These are phyloP conservation scores for Brachionus rotundiformis DNA, from an alignment of 1,140 invertebrate genomes.

Conservation along the genomic window DNA sequence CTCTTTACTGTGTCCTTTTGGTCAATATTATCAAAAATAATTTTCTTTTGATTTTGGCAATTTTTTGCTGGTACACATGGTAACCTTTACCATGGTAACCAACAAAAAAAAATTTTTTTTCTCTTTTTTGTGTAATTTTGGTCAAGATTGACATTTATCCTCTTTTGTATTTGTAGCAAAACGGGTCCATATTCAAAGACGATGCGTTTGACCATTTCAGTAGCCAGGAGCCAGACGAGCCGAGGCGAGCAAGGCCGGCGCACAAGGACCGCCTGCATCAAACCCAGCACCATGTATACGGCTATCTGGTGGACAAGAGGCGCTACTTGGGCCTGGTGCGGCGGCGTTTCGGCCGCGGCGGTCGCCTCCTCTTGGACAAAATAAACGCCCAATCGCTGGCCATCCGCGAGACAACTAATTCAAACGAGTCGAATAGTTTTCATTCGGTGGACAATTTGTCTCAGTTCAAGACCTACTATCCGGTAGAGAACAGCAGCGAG, in stretches of 20 bases:
- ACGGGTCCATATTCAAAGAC: conserved; percentile 46
- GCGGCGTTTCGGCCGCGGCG: conserved; percentile 19
- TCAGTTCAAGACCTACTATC: background rate
- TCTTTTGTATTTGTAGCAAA: too few species aligned
- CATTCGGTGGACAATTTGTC: conserved; percentile 9
- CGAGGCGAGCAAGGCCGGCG: background rate
- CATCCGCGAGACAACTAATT: background rate
- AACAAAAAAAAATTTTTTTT: conserved; percentile 2
- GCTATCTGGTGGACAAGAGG: background rate
- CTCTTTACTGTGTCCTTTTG: too few species aligned
- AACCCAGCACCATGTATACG: background rate
- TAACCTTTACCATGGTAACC: background rate
- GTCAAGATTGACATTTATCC: too few species aligned
- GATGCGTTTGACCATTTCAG: conserved; percentile 29
- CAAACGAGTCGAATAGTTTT: background rate
- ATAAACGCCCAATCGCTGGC: background rate
- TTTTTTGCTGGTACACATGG: background rate
- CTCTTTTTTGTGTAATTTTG: background rate
- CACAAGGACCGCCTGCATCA: background rate
- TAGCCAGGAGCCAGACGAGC: background rate
- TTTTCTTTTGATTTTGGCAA: too few species aligned
- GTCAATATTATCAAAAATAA: too few species aligned
- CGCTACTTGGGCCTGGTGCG: conserved; percentile 35
- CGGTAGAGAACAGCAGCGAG: background rate
- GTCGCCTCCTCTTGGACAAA: background rate